Base-by-base conservation (phyloP, 2,888 invertebrate species). In the Plebejus anna region DNA sequence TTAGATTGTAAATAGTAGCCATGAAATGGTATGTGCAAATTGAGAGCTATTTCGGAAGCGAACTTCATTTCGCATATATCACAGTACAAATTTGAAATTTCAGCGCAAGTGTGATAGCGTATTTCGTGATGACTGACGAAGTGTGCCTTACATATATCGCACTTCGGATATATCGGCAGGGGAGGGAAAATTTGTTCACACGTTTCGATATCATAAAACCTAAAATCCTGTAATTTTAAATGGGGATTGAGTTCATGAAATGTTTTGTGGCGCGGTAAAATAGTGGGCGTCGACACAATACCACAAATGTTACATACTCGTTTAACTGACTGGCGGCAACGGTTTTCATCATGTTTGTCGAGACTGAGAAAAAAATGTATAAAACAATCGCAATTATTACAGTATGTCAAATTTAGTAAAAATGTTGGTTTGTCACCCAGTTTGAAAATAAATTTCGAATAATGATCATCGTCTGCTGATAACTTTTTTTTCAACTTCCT, bases 11-110 rank as follows among this genome's bases (percentile, higher is more conserved):
- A 79, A 51, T 79, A 78, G 82, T 90, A 91, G 72, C 81, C 81
- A 81, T 92, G 91, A 84, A 88, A 91, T 47, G 83, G 77, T 82
- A 87, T 83, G 79, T 92, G 91, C 75, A 91, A 79, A 80, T 87
- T 87, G 78, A 84, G 88, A 76, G 87, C 87, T 66, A 79, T 77
- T 80, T 86, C 84, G 42, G 85, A 83, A 59, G 66, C 66, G 28
- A 90, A 80, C 78, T 88, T 89, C 38, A 84, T 83, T 2, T 86
- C 79, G 81, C 91, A 91, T 76, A 86, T 77, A 55, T 84, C 79
- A 78, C 91, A 91, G 9, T 80, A 84, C 42, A 84, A 78, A 82
- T 82, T 85, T 16, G 83, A 80, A 51, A 81, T 82, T 75, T 84
- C 80, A 73, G 80, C 82, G 79, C 91, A 91, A 7, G 81, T 47